Evolutionary conservation across 2,888 invertebrate genomes (phyloP), one percentile per base, ranked within the genome.

Genomic region (Sesia bembeciformis): DNA sequence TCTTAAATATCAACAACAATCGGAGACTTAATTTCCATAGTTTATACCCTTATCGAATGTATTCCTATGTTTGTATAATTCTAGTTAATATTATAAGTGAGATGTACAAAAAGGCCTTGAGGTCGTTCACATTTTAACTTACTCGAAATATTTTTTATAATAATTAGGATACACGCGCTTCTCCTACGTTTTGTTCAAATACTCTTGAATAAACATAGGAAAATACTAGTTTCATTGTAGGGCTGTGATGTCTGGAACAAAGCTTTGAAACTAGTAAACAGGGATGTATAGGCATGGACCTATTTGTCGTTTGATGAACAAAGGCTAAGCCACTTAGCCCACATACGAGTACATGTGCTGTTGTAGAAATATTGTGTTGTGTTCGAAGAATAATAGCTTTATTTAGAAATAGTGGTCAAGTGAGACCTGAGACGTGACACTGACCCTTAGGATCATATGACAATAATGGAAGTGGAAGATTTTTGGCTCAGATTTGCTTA

Each of bases 21-120:
- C 59, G 56, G 56, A 57, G 55, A 54, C 54, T 62, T 62, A 56
- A 62, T 62, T 62, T 50, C 46, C 46, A 46, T 46, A 46, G 46
- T 8, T 46, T 51, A 39, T 51, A 51, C 7, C 54, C 55, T 53
- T 55, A 46, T 46, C 23, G 46, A 46, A n/a, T n/a, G n/a, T 46
- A 46, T 46, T 8, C 43, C n/a, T 46, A 46, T 7, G 8, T 46
- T 8, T 46, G 23, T 23, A 23, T 23, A 23, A 23, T 23, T 23
- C 23, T 23, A 23, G 23, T 1, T 23, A 23, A 23, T 23, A 23
- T 23, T 23, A 23, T 23, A 23, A 23, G 23, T 23, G 23, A 23
- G n/a, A 23, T 23, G 23, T 23, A 1, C 23, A 23, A 23, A 23
- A 23, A 23, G 23, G 23, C 23, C 23, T 23, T 23, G 23, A 23